Evolutionary conservation across 2,797 vertebrate species (phyloP), one percentile per base, ranked within the genome.

Genomic region (Pseudomugil tenellus): DNA sequence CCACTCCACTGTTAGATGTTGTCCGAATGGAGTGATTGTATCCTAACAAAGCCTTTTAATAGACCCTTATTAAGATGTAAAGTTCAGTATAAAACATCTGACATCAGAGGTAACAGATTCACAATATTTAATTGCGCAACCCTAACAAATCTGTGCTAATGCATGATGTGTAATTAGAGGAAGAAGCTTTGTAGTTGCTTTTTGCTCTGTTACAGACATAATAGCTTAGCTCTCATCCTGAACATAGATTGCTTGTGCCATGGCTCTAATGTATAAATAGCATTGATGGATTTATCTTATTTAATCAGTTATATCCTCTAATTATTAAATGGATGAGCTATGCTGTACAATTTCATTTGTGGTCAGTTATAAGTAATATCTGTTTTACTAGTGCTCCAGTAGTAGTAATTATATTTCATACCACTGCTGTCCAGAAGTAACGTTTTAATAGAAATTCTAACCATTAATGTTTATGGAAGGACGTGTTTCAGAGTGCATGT

Each of bases 41-140:
- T 84, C 70, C 66, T 72, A 77, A 85, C 77, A 80, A 82, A 77
- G 60, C 41, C 0, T 62, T 80, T 72, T 73, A 83, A 80, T 49
- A 23, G 49, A 34, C 46, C 66, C 77, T 87, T 63, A 83, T 91
- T 84, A 67, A 71, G 72, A 83, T 87, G 67, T 48, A 61, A 78
- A 83, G 84, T 65, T 80, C 83, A 63, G 71, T 84, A 75, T 53
- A 70, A 74, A 79, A 63, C 58, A 17, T 67, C 48, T 25, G 8
- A 73, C 82, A 88, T 91, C 86, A 91, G 87, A 91, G 81, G 65
- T 68, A 72, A 61, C 67, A 35, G 21, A 78, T 77, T 67, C 6
- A 0, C 67, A 57, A 43, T 80, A 73, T 72, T 29, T 57, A 70
- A 68, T 73, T 78, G 43, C 72, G 51, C 67, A 63, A 62, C 63